Evolutionary conservation across 2,888 invertebrate species (phyloP).

Genomic region (Eupithecia pulchellata): DNA sequence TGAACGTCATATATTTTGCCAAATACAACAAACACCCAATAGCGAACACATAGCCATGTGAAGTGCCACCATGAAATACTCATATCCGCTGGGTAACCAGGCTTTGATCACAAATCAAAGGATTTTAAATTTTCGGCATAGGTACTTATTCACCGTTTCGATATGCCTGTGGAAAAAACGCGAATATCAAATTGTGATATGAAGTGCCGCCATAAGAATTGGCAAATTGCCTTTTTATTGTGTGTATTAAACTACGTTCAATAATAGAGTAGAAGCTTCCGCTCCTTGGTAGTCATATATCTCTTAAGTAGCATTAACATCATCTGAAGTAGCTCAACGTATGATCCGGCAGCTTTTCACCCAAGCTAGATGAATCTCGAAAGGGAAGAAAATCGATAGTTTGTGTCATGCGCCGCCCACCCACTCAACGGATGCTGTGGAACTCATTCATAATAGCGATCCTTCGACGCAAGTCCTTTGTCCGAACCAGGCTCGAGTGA

Average conservation of each 20-base stretch:
- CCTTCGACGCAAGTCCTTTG: constrained; percentile 33
- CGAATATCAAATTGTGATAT: no score
- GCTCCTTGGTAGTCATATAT: neutral
- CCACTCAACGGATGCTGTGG: constrained; percentile 67
- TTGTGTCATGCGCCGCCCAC: constrained; percentile 78
- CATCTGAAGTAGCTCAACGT: neutral
- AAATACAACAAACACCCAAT: no score
- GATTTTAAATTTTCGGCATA: no score
- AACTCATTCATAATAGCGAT: constrained; percentile 45
- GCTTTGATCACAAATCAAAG: no score
- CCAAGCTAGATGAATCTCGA: constrained; percentile 51
- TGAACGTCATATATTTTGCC: no score
- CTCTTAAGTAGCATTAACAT: neutral
- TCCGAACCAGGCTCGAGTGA: constrained; percentile 55
- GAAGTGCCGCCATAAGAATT: no score
- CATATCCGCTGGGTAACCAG: no score
- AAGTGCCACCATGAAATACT: no score
- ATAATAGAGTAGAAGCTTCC: neutral
- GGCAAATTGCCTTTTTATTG: neutral
- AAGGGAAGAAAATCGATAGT: constrained; percentile 74
- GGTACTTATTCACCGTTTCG: no score
- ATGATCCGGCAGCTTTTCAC: constrained; percentile 5
- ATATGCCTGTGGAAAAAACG: no score
- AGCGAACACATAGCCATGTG: no score
- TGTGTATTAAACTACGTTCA: neutral